Percentiles rank a stretch among this genome's conserved stretches.
phyloP scores from a whole-genome alignment of 2,888 invertebrate species.

The Xiphydria camelus region DNA sequence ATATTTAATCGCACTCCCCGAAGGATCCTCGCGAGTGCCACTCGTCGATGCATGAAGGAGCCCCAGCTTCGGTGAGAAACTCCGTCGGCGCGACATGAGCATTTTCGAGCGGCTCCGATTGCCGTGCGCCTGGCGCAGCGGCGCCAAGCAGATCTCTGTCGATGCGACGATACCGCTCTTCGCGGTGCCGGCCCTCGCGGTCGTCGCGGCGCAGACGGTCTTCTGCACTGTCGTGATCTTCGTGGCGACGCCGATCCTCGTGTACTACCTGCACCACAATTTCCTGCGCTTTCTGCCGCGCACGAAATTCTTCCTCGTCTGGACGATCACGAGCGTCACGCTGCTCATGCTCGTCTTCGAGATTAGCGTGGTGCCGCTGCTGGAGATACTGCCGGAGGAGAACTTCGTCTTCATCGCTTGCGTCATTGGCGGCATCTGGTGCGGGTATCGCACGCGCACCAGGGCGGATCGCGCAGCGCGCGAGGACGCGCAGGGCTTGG shows the following conservation, averaged over 20 bases:
- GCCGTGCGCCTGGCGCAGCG: slow-evolving; percentile 44
- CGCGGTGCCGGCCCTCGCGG: slow-evolving; percentile 44
- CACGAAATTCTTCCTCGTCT: slow-evolving; percentile 76
- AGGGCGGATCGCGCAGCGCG: slow-evolving; percentile 42
- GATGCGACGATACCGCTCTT: slow-evolving; percentile 54
- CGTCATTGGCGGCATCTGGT: slow-evolving; percentile 58
- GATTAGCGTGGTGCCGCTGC: slow-evolving; percentile 68
- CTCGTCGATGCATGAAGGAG: too few species aligned
- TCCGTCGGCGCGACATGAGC: slow-evolving; percentile 32
- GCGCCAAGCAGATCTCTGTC: slow-evolving; percentile 51
- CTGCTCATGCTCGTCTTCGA: slow-evolving; percentile 73
- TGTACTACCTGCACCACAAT: slow-evolving; percentile 52
- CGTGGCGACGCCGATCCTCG: slow-evolving; percentile 44
- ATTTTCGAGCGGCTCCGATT: slow-evolving; percentile 40
- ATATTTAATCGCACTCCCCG: too few species aligned
- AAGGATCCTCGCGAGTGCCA: too few species aligned
- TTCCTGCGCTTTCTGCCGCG: slow-evolving; percentile 55
- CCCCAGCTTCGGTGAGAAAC: too few species aligned
- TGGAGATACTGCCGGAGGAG: slow-evolving; percentile 72
- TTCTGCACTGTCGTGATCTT: slow-evolving; percentile 48
- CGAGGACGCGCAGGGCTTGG: slow-evolving; percentile 42
- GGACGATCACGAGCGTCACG: slow-evolving; percentile 71
- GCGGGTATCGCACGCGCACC: slow-evolving; percentile 53
- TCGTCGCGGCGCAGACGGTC: slow-evolving; percentile 50
- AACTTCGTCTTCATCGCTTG: slow-evolving; percentile 64